phyloP scores from a whole-genome alignment of 2,113 vertebrate species.

The Prinia subflava region DNA sequence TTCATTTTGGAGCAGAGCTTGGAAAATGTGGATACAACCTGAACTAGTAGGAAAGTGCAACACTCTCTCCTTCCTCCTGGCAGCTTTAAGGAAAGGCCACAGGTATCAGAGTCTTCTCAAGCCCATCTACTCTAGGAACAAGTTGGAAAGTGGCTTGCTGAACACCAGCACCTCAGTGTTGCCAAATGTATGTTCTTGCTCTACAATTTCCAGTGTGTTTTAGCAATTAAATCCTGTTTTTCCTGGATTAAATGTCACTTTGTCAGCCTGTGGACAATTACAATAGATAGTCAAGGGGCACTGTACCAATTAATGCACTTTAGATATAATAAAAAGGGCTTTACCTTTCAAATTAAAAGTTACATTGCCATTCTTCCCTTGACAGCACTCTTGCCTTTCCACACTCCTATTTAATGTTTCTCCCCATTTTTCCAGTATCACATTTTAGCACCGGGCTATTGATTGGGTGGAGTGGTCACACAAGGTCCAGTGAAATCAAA shows the following conservation, averaged over 20 bases:
- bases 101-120: not conserved
- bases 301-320: conserved; percentile 31
- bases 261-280: conserved; percentile 61
- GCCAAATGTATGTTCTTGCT: conserved; percentile 30
- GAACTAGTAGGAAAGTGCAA: not conserved
- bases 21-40: not conserved
- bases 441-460: not conserved
- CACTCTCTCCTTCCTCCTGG: not conserved
- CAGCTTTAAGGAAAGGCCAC: not conserved
- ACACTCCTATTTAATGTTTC: not conserved
- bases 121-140: not conserved
- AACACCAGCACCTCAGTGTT: conserved; percentile 38
- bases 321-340: conserved; percentile 10
- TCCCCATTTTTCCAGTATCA: not conserved
- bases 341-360: conserved; percentile 37
- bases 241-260: conserved; percentile 35
- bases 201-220: conserved; percentile 61
- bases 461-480: not conserved
- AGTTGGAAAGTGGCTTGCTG: not conserved
- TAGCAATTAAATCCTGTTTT: conserved; percentile 66
- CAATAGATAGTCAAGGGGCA: not conserved
- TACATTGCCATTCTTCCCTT: not conserved
- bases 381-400: not conserved
- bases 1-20: not conserved
- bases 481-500: not conserved